Evolutionary conservation across 1,140 invertebrate species (phyloP).

Genomic region (Drosophila pachea): DNA sequence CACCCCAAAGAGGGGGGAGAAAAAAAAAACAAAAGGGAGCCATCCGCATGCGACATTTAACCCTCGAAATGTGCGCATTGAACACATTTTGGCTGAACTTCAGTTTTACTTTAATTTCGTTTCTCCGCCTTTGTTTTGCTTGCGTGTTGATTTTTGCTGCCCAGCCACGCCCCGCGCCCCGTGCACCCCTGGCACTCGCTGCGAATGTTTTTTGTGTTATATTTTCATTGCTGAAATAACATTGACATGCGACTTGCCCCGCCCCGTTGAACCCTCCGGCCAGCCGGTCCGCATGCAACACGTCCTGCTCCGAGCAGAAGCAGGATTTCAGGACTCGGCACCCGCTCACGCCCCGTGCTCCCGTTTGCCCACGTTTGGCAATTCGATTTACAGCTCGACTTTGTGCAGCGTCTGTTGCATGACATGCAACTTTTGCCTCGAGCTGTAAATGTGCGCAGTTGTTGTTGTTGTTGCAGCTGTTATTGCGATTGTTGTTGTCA

Average conservation of each 20-base stretch:
- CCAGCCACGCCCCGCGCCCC: slow-evolving; percentile 51
- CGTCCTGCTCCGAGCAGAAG: slow-evolving; percentile 25
- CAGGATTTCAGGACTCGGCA: background rate
- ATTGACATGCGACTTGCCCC: slow-evolving; percentile 70
- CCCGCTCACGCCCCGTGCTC: no score
- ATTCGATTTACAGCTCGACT: slow-evolving; percentile 72
- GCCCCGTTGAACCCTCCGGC: slow-evolving; percentile 2
- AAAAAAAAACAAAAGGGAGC: slow-evolving; percentile 1
- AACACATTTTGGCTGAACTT: slow-evolving; percentile 51
- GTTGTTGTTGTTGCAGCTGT: slow-evolving; percentile 32
- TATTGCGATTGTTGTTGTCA: slow-evolving; percentile 28
- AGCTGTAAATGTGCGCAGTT: slow-evolving; percentile 42
- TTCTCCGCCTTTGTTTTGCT: slow-evolving; percentile 42
- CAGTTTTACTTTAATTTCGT: slow-evolving; percentile 15
- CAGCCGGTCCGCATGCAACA: slow-evolving; percentile 55
- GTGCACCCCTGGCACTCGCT: slow-evolving; percentile 3
- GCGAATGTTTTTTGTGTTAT: slow-evolving; percentile 46
- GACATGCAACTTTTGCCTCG: slow-evolving; percentile 69
- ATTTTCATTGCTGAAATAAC: slow-evolving; percentile 71
- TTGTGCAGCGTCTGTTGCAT: slow-evolving; percentile 66
- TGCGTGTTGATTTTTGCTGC: slow-evolving; percentile 72
- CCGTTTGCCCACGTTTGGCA: slow-evolving; percentile 43
- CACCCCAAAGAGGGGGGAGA: background rate
- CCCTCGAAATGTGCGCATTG: slow-evolving; percentile 65
- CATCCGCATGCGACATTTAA: slow-evolving; percentile 71